These are phyloP conservation scores for Pseudomyrmex gracilis DNA, from an alignment of 1,140 invertebrate species.

Conservation along the genomic window DNA sequence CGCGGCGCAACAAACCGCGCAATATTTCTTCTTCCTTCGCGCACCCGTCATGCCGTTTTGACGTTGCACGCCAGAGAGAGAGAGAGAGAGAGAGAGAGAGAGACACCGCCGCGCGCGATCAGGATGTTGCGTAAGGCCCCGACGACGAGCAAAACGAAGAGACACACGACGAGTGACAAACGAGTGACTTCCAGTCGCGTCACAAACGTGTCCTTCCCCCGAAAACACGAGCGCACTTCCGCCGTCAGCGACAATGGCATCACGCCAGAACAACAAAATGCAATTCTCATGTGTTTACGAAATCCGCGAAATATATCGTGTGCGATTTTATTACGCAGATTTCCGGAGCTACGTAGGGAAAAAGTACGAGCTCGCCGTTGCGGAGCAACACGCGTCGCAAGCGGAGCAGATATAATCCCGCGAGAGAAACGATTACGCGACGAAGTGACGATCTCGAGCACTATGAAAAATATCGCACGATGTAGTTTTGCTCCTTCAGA, in stretches of 20 bases:
- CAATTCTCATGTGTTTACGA: conserved; percentile 9
- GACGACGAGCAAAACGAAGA: conserved; percentile 32
- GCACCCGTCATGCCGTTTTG: conserved; percentile 46
- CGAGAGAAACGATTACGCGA: no score
- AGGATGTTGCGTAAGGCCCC: conserved; percentile 59
- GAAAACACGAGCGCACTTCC: conserved; percentile 61
- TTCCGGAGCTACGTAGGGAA: not conserved
- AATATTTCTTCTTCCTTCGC: conserved; percentile 30
- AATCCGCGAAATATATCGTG: not conserved
- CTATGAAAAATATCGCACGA: not conserved
- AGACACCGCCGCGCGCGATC: conserved; percentile 40
- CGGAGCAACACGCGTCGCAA: no score
- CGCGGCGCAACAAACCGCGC: conserved; percentile 5
- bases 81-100: no score
- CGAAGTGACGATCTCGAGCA: no score
- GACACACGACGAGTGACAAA: conserved; percentile 51
- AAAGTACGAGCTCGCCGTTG: no score
- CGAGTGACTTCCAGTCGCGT: conserved; percentile 35
- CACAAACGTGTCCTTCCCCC: conserved; percentile 37
- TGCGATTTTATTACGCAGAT: conserved; percentile 14
- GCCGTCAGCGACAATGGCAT: conserved; percentile 53
- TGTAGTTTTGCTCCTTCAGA: no score
- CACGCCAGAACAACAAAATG: conserved; percentile 47
- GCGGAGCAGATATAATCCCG: no score
- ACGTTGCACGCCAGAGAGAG: conserved; percentile 37